Conservation (phyloP, 2,797 vertebrate genomes). For the Ptychobarbus kaznakovi region DNA sequence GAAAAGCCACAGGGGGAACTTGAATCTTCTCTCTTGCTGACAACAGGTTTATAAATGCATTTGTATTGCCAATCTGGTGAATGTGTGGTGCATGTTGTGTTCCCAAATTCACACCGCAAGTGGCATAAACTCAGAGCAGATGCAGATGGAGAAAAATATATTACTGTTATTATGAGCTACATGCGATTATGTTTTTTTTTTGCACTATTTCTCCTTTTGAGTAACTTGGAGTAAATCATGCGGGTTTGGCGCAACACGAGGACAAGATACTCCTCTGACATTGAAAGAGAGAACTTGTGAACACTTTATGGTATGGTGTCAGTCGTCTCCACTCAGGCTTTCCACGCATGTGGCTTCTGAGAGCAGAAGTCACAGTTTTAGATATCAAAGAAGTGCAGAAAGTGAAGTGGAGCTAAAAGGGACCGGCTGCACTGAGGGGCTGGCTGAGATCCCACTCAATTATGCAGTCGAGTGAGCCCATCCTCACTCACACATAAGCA, state of each 20-base stretch:
- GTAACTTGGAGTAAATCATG: background rate
- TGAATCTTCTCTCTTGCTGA: background rate
- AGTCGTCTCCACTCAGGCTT: background rate
- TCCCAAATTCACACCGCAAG: background rate
- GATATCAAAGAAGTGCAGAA: conserved; percentile 37
- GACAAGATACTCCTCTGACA: conserved; percentile 16
- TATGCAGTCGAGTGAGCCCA: conserved; percentile 73
- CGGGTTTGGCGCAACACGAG: background rate
- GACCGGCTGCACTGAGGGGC: conserved; percentile 66
- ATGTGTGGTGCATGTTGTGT: background rate
- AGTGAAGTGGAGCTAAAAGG: conserved; percentile 53
- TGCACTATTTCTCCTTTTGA: background rate
- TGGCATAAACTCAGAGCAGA: background rate
- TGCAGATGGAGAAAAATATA: background rate
- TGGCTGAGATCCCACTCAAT: conserved; percentile 71
- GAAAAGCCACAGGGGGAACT: background rate
- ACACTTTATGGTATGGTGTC: conserved; percentile 9
- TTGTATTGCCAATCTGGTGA: background rate
- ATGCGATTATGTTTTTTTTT: background rate
- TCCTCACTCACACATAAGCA: conserved; percentile 60
- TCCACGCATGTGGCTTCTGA: conserved; percentile 13
- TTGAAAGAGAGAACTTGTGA: conserved; percentile 19
- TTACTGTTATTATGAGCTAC: background rate
- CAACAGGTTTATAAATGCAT: background rate
- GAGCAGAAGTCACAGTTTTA: conserved; percentile 26